Conservation (phyloP, 2,888 invertebrate genomes). For the Myopa testacea region DNA sequence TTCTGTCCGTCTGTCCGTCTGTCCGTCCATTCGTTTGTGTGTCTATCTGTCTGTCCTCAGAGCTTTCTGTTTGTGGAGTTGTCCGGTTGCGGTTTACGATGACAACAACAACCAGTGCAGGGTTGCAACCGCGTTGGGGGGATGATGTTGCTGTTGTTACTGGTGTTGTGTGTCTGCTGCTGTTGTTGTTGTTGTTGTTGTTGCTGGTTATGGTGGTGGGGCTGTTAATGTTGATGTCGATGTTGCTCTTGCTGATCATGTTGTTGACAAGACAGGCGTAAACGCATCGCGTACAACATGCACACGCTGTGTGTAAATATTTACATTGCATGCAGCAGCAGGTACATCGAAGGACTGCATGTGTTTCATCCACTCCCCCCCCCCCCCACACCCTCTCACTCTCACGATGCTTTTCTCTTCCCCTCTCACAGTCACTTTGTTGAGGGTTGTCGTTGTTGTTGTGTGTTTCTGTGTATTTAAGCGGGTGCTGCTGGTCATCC, state of each 20-base stretch:
- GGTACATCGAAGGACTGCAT: too few species aligned
- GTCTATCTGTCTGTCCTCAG: background rate
- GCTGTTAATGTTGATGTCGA: conserved; percentile 9
- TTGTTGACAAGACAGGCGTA: background rate
- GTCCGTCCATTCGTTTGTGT: conserved; percentile 7
- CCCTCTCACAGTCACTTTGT: background rate
- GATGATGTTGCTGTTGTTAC: conserved; percentile 7
- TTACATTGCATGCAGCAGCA: conserved; percentile 54
- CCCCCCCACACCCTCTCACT: too few species aligned
- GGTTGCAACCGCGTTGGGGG: conserved; percentile 34
- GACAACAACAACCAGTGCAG: conserved; percentile 42
- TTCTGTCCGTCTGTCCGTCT: background rate
- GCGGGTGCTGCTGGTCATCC: background rate
- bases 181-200: background rate
- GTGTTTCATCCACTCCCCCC: too few species aligned
- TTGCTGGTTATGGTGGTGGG: background rate
- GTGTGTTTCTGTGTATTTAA: background rate
- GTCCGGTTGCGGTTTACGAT: conserved; percentile 40
- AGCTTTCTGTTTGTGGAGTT: background rate
- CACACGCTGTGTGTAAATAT: background rate
- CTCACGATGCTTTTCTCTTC: too few species aligned
- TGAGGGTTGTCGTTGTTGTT: background rate
- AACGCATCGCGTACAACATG: background rate
- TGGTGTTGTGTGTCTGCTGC: background rate
- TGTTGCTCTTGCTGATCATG: conserved; percentile 13